Evolutionary conservation across 2,797 vertebrate species (phyloP), one percentile per base, ranked within the genome.

Genomic region (Hypotaenidia philippensis): DNA sequence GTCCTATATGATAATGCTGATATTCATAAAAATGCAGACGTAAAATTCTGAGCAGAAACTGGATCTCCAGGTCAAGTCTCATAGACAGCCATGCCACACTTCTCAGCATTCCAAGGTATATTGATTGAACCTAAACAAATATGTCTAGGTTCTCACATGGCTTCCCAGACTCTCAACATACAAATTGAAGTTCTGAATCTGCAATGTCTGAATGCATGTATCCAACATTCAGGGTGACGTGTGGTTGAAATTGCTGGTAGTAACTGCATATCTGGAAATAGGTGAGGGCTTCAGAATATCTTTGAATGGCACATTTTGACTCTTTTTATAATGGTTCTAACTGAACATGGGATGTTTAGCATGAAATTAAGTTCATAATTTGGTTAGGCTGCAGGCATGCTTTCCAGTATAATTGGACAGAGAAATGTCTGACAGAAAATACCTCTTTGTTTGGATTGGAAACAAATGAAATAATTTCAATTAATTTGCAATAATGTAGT

Each of bases 401-500:
- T 60, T 87, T 36, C 76, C 64, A 14, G 21, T 49, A 32, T 41
- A 91, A 87, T 44, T 92, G 47, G 75, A 56, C 44, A 49, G 20
- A 52, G 57, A 85, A 64, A 10, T 25, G 50, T 74, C 49, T 10
- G 25, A 83, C 65, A 90, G 36, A 75, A 6, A 87, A 15, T 49
- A 68, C 19, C n/a, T 79, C 34, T 82, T 83, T 86, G 36, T 88
- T 92, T 85, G 66, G 52, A 85, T 83, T 87, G 63, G 63, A 94
- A 93, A 55, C 14, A 31, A 64, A 32, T 60, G 17, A 94, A 83
- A 93, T 65, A 15, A 80, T 80, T 84, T 91, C 11, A 66, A 59
- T 85, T 65, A 3, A 59, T 78, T 93, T 77, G 14, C 15, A 88
- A n/a, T 53, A 64, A 74, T 9, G 20, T 65, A 56, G 31, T 61